These are phyloP conservation scores for Cladopsammia gracilis DNA, from an alignment of 64 coral and sea anemone species.

Conservation along the genomic window DNA sequence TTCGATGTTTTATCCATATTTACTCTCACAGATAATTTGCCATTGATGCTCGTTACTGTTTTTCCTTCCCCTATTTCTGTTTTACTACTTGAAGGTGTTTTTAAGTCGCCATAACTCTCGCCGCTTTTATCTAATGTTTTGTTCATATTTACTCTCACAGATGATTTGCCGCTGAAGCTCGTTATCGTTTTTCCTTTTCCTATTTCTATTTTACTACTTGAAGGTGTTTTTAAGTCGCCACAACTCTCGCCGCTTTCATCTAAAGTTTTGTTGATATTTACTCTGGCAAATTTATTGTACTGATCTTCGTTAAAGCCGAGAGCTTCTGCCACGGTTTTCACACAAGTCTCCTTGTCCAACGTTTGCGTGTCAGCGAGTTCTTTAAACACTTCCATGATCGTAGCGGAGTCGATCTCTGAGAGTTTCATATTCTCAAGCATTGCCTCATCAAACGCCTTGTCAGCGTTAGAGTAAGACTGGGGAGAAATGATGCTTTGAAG, in stretches of 20 bases:
- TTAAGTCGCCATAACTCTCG: no score
- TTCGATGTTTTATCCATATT: background rate
- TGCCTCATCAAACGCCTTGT: background rate
- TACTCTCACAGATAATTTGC: slow-evolving; percentile 22
- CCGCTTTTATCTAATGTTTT: no score
- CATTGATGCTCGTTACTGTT: slow-evolving; percentile 1
- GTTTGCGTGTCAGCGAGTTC: background rate
- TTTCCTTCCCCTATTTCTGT: slow-evolving; percentile 3
- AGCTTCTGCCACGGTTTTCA: background rate
- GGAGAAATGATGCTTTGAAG: background rate
- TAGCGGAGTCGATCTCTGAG: background rate
- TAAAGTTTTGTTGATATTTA: slow-evolving; percentile 15
- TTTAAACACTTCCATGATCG: background rate
- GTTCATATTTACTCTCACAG: slow-evolving; percentile 34
- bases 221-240: no score
- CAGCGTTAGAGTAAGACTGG: background rate
- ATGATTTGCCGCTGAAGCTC: slow-evolving; percentile 25
- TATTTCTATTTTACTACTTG: background rate
- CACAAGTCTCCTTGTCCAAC: slow-evolving; percentile 37
- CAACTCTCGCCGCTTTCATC: slow-evolving; percentile 3
- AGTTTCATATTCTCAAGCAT: slow-evolving; percentile 12
- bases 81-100: no score
- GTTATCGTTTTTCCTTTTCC: slow-evolving; percentile 12
- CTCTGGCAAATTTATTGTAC: slow-evolving; percentile 56
- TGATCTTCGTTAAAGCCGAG: slow-evolving; percentile 54